Conservation (phyloP, 2,797 vertebrate species). For the Trachurus trachurus region DNA sequence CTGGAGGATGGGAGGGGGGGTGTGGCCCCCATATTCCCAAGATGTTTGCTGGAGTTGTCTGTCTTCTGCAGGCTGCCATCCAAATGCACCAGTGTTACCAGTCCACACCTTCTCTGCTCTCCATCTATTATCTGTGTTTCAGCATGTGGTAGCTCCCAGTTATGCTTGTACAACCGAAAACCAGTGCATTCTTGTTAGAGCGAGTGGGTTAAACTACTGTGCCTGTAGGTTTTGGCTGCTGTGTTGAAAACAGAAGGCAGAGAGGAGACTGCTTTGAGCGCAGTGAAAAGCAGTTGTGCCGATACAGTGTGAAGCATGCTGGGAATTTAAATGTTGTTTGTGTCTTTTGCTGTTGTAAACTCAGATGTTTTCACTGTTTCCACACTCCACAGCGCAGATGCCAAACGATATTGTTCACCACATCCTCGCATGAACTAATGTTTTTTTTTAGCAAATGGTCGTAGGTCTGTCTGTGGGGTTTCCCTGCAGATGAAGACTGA, state of each 20-base stretch:
- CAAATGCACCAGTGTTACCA: constrained; percentile 22
- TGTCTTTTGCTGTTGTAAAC: constrained; percentile 57
- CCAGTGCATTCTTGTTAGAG: constrained; percentile 37
- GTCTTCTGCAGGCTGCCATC: constrained; percentile 51
- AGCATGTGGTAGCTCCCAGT: constrained; percentile 21
- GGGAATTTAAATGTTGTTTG: constrained; percentile 68
- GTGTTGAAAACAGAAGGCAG: constrained; percentile 54
- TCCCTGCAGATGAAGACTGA: constrained; percentile 36
- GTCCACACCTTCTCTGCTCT: constrained; percentile 17
- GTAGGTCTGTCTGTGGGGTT: constrained; percentile 31
- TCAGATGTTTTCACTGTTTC: constrained; percentile 59
- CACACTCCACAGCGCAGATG: constrained; percentile 1
- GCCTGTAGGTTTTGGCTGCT: constrained; percentile 51
- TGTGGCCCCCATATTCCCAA: constrained; percentile 45
- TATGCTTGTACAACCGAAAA: not conserved
- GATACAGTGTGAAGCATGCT: constrained; percentile 63
- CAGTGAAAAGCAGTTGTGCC: constrained; percentile 53
- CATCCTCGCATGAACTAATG: constrained; percentile 1
- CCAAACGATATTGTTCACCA: constrained; percentile 1
- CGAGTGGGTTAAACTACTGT: constrained; percentile 52
- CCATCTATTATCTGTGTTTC: constrained; percentile 36
- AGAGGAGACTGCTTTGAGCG: constrained; percentile 49
- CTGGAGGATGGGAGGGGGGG: constrained; percentile 12
- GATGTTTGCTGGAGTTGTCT: constrained; percentile 51
- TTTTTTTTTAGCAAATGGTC: constrained; percentile 16